phyloP scores from a whole-genome alignment of 2,797 vertebrate genomes.

The Lepus townsendii region DNA sequence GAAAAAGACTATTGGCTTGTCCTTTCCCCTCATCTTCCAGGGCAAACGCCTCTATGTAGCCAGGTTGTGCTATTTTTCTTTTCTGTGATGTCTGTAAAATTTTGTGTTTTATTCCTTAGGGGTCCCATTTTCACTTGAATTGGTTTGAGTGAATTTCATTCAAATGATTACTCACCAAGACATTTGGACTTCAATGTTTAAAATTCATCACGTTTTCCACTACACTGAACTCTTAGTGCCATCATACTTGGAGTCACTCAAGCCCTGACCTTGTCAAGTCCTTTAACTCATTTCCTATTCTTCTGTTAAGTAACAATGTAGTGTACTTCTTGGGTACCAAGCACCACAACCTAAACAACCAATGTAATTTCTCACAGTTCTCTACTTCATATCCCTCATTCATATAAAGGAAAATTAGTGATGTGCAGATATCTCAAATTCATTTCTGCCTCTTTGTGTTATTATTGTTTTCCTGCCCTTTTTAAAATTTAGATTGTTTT shows the following conservation, averaged over 20 bases:
- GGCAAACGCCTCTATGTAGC: not conserved
- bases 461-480: not conserved
- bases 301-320: not conserved
- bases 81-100: not conserved
- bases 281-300: not conserved
- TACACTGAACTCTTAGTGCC: not conserved
- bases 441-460: not conserved
- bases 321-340: not conserved
- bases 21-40: not conserved
- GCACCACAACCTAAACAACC: not conserved
- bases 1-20: not conserved
- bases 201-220: not conserved
- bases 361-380: not conserved
- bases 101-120: not conserved
- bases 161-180: not conserved
- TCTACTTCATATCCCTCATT: not conserved
- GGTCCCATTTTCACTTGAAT: not conserved
- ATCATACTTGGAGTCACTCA: not conserved
- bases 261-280: not conserved
- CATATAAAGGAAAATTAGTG: not conserved
- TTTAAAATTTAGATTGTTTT: not conserved
- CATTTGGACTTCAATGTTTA: not conserved
- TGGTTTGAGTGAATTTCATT: not conserved
- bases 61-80: not conserved
- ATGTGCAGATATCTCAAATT: not conserved